These are phyloP conservation scores for Chloroclysta siterata DNA, from an alignment of 2,888 invertebrate genomes.

Conservation along the genomic window DNA sequence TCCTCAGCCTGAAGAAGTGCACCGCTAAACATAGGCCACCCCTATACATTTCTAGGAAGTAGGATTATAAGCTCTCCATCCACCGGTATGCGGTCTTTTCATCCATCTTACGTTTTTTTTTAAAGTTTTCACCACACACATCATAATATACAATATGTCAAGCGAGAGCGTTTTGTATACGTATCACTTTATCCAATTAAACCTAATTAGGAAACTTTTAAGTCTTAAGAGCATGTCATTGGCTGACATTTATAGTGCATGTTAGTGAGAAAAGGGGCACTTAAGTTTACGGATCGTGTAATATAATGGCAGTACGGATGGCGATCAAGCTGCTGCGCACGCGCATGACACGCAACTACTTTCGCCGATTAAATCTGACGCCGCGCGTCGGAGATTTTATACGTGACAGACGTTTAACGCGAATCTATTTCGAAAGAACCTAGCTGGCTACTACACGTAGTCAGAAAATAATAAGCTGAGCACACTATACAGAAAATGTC, in stretches of 20 bases:
- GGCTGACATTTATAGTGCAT: conserved; percentile 51
- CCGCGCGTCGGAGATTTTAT: conserved; percentile 57
- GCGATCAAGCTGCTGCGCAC: conserved; percentile 64
- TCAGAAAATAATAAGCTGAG: conserved; percentile 4
- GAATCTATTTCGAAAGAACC: conserved; percentile 58
- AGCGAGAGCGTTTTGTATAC: not conserved
- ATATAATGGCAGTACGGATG: conserved; percentile 49
- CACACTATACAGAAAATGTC: not conserved
- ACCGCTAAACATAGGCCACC: too few species aligned
- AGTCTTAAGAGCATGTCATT: conserved; percentile 41
- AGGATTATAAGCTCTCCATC: too few species aligned
- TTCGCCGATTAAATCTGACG: conserved; percentile 77
- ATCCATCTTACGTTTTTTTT: too few species aligned
- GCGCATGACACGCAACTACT: conserved; percentile 75
- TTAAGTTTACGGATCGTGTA: conserved; percentile 46
- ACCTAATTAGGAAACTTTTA: conserved; percentile 41
- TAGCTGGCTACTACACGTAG: conserved; percentile 33
- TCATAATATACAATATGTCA: conserved; percentile 13
- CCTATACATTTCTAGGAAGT: too few species aligned
- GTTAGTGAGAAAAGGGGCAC: conserved; percentile 50
- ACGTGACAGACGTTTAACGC: conserved; percentile 65
- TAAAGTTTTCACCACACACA: not conserved
- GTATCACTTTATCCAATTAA: conserved; percentile 34
- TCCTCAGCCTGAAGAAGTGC: too few species aligned
- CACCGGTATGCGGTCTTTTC: too few species aligned